These are phyloP conservation scores for Podargus strigoides DNA, from an alignment of 2,797 vertebrate genomes.

Conservation along the genomic window DNA sequence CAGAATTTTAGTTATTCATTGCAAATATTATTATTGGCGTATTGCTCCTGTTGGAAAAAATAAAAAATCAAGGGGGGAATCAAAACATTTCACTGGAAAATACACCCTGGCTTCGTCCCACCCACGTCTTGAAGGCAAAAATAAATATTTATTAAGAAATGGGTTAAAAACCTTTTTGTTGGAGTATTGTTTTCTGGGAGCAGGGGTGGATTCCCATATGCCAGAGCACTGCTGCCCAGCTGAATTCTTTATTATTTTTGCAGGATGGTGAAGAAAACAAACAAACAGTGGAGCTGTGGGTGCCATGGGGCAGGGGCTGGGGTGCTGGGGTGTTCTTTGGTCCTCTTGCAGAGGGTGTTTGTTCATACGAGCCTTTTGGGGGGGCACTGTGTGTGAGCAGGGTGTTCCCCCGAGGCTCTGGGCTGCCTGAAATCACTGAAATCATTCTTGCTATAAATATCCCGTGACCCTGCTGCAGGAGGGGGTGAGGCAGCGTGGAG, in stretches of 20 bases:
- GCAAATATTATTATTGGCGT: conserved; percentile 62
- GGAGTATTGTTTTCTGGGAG: background rate
- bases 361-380: background rate
- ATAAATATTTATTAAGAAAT: conserved; percentile 2
- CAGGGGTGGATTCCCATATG: background rate
- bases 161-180: conserved; percentile 24
- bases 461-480: background rate
- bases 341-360: rapidly evolving
- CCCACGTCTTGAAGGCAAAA: background rate
- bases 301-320: background rate
- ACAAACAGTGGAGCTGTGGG: background rate
- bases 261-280: background rate
- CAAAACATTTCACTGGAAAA: conserved; percentile 50
- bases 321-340: background rate
- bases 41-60: background rate
- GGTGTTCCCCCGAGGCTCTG: background rate
- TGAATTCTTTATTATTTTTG: background rate
- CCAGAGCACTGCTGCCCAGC: background rate
- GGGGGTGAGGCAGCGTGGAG: background rate
- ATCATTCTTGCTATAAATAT: conserved; percentile 2
- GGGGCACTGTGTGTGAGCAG: background rate
- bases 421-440: background rate
- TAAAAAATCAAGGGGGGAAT: conserved; percentile 10
- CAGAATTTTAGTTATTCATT: conserved; percentile 61
- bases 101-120: background rate